Conservation (phyloP, 1,140 invertebrate genomes). For the Lasioglossum albipes region DNA sequence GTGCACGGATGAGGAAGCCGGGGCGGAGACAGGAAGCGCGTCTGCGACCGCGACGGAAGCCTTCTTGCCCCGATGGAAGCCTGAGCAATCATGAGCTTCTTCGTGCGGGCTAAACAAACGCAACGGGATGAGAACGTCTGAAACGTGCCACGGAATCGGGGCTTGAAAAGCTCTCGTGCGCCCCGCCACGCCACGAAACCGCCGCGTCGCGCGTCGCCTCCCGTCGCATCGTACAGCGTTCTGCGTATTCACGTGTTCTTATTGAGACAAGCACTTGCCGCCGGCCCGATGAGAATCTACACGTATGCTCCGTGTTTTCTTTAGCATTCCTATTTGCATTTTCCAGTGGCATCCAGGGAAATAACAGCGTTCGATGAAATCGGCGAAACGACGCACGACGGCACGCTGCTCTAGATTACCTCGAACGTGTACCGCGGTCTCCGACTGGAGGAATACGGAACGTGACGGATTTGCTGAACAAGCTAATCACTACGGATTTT, state of each 20-base stretch:
- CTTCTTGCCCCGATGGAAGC: slow-evolving; percentile 46
- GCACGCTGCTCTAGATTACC: neutral
- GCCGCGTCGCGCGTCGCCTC: too few relatives aligned
- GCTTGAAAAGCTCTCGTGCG: slow-evolving; percentile 10
- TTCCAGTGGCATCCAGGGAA: neutral
- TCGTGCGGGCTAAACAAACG: slow-evolving; percentile 52
- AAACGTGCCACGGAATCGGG: slow-evolving; percentile 44
- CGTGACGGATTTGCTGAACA: too few relatives aligned
- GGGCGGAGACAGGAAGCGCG: neutral
- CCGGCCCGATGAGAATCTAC: neutral
- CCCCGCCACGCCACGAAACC: neutral
- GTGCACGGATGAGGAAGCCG: neutral
- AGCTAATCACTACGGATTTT: too few relatives aligned
- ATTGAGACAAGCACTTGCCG: slow-evolving; percentile 7
- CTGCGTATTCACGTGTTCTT: neutral
- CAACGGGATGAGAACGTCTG: slow-evolving; percentile 47
- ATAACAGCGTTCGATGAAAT: neutral
- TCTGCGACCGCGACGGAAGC: slow-evolving; percentile 36
- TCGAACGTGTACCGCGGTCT: too few relatives aligned
- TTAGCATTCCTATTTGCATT: neutral
- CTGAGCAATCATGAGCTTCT: slow-evolving; percentile 48
- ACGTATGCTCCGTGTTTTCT: neutral
- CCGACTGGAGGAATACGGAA: too few relatives aligned
- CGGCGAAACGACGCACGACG: neutral
- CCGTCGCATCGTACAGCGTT: too few relatives aligned